phyloP scores from a whole-genome alignment of 2,797 vertebrate genomes.

The Myotis myotis region DNA sequence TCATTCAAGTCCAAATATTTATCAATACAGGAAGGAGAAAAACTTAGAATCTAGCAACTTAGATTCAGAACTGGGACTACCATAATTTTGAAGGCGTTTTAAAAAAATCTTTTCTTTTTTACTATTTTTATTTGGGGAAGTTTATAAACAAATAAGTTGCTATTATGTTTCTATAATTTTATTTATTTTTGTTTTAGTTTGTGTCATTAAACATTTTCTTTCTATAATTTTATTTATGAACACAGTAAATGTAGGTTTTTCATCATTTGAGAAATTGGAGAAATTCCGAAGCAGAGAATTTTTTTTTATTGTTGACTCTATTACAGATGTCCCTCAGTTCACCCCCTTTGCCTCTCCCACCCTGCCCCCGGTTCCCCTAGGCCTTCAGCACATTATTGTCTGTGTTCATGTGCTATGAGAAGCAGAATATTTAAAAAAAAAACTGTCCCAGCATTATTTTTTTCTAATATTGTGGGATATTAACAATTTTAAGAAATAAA shows the following conservation, averaged over 20 bases:
- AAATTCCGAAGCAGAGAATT: not conserved
- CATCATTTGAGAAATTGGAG: not conserved
- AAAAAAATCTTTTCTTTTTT: not conserved
- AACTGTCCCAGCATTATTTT: not conserved
- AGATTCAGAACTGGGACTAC: conserved; percentile 2
- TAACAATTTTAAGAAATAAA: not conserved
- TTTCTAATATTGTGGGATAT: not conserved
- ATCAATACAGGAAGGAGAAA: conserved; percentile 31
- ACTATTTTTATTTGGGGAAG: not conserved
- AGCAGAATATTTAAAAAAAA: conserved; percentile 35
- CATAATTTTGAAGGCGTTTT: conserved; percentile 39
- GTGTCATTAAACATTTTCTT: not conserved
- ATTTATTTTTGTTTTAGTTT: not conserved
- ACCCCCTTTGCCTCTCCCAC: not conserved
- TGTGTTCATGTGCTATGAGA: not conserved
- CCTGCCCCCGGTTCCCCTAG: not conserved
- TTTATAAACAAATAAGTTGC: conserved; percentile 26
- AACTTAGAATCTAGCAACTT: not conserved
- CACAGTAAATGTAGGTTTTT: conserved; percentile 1
- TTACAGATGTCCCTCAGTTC: not conserved
- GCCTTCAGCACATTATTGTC: not conserved
- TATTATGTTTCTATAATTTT: conserved; percentile 1
- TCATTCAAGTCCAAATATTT: conserved; percentile 16
- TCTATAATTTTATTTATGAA: conserved; percentile 44
- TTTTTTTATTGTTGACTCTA: not conserved